phyloP scores from a whole-genome alignment of 2,113 vertebrate genomes.

The Natator depressus region DNA sequence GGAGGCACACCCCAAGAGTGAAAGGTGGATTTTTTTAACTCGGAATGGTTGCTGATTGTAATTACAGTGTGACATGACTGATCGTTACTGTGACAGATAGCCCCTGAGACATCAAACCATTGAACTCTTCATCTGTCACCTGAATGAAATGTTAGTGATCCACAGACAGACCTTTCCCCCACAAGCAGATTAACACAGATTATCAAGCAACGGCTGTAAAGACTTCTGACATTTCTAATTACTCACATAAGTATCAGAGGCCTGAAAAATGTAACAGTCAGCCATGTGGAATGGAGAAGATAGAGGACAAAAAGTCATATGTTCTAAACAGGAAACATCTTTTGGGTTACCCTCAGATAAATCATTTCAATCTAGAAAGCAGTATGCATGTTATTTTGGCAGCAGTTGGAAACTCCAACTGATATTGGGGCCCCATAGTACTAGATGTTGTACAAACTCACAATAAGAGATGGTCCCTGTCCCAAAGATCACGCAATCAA shows the following conservation, averaged over 20 bases:
- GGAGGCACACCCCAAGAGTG: fast-evolving
- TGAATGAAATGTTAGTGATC: not conserved
- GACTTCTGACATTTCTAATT: not conserved
- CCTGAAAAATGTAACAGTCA: not conserved
- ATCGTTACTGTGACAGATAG: not conserved
- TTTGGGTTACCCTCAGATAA: not conserved
- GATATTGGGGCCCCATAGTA: not conserved
- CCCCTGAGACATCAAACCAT: not conserved
- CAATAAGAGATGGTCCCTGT: not conserved
- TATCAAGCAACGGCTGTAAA: not conserved
- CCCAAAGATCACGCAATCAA: not conserved
- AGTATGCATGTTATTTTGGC: not conserved
- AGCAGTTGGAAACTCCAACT: not conserved
- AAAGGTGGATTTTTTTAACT: not conserved
- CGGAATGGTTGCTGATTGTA: not conserved
- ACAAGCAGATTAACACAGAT: not conserved
- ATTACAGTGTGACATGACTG: not conserved
- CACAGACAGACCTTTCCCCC: not conserved
- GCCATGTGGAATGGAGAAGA: not conserved
- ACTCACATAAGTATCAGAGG: not conserved
- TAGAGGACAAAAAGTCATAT: not conserved
- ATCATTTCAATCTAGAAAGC: not conserved
- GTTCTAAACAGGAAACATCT: not conserved
- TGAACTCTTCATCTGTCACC: not conserved
- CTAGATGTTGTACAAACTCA: not conserved